These are phyloP conservation scores for Bucorvus abyssinicus DNA, from an alignment of 2,797 vertebrate genomes.

Conservation along the genomic window DNA sequence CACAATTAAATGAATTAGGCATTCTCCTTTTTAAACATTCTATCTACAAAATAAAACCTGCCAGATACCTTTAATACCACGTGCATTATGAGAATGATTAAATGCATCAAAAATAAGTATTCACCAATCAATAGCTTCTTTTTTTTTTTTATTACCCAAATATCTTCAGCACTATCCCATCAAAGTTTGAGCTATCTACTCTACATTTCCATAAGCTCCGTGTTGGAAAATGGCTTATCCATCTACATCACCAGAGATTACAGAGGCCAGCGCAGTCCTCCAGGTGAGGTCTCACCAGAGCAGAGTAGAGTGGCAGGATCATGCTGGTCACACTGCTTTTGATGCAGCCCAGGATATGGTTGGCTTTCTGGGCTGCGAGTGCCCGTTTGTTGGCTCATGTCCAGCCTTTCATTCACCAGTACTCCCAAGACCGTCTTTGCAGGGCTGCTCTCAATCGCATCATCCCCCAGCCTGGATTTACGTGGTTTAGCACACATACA, in stretches of 20 bases:
- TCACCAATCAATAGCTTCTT: background rate
- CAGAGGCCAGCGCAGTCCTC: background rate
- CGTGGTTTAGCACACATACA: background rate
- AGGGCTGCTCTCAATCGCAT: no score
- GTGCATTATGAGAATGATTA: background rate
- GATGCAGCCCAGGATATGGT: no score
- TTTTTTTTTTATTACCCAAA: background rate
- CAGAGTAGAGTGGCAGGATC: no score
- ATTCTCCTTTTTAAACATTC: background rate
- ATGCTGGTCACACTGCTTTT: no score
- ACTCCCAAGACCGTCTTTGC: no score
- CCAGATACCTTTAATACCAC: background rate
- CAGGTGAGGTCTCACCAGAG: no score
- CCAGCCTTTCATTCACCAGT: no score
- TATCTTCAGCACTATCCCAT: background rate
- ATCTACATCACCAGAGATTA: background rate
- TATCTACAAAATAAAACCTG: background rate
- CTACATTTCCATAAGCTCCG: background rate
- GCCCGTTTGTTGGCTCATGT: no score
- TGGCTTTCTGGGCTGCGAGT: no score
- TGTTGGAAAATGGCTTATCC: background rate
- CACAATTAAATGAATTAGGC: background rate
- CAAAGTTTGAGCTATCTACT: background rate
- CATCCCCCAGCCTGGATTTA: no score
- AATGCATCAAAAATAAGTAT: background rate